Conservation (phyloP, 1,140 invertebrate species). For the Thaumetopoea pityocampa region DNA sequence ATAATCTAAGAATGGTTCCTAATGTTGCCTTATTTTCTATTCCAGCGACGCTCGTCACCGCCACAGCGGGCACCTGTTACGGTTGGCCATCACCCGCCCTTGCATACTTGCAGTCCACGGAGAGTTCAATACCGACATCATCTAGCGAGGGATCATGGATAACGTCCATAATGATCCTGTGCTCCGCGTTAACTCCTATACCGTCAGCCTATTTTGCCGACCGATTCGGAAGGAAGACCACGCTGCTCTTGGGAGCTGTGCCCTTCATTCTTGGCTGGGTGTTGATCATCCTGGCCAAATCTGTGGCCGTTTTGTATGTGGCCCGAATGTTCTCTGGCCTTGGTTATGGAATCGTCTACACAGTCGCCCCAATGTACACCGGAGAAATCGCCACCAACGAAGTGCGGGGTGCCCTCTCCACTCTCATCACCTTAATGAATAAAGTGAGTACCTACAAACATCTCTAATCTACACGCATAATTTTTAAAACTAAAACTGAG, state of each 20-base stretch:
- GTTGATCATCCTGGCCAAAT: conserved; percentile 76
- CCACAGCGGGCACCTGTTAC: conserved; percentile 72
- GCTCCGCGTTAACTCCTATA: conserved; percentile 66
- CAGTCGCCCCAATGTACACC: conserved; percentile 80
- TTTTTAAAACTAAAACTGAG: too few relatives aligned
- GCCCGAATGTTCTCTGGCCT: conserved; percentile 78
- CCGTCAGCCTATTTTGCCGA: conserved; percentile 71
- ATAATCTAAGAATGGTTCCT: conserved; percentile 1
- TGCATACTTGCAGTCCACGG: conserved; percentile 57
- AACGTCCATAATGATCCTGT: conserved; percentile 76
- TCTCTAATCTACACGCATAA: too few relatives aligned
- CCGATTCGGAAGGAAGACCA: conserved; percentile 80
- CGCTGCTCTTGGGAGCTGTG: conserved; percentile 79
- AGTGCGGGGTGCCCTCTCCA: conserved; percentile 83
- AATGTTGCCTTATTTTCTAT: conserved; percentile 28
- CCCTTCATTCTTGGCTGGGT: conserved; percentile 82
- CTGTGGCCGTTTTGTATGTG: conserved; percentile 72
- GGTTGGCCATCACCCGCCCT: conserved; percentile 80
- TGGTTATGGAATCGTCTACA: conserved; percentile 82
- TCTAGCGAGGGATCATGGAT: conserved; percentile 80
- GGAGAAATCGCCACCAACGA: conserved; percentile 81
- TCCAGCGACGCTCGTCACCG: conserved; percentile 73
- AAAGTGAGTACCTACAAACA: conserved; percentile 70
- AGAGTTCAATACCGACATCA: conserved; percentile 74
- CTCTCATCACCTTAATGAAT: conserved; percentile 80